phyloP scores from a whole-genome alignment of 2,888 invertebrate species.

The Eupithecia subumbrata region DNA sequence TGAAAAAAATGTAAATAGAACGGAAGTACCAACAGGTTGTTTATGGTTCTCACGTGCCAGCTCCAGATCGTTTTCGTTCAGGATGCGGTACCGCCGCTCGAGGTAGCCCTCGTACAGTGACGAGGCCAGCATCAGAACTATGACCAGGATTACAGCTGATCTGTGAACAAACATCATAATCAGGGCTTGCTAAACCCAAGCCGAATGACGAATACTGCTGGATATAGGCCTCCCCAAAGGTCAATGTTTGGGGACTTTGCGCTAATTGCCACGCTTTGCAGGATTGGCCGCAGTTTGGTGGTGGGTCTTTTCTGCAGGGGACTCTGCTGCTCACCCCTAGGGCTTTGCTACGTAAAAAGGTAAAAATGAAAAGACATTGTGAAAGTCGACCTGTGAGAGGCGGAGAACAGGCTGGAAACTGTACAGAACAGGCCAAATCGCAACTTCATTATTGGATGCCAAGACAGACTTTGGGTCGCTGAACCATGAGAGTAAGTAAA shows the following conservation, averaged over 20 bases:
- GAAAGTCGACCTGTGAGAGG: background rate
- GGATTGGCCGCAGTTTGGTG: no score
- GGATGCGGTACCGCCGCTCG: slow-evolving; percentile 71
- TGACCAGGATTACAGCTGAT: slow-evolving; percentile 74
- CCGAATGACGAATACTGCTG: background rate
- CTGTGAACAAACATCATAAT: slow-evolving; percentile 63
- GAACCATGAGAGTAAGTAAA: background rate
- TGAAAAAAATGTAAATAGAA: slow-evolving; percentile 39
- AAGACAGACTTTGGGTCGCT: background rate
- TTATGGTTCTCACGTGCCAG: slow-evolving; percentile 73
- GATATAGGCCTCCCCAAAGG: background rate
- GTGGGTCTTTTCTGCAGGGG: no score
- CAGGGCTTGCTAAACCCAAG: background rate
- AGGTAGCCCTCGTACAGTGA: slow-evolving; percentile 86
- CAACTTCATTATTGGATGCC: background rate
- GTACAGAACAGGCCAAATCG: background rate
- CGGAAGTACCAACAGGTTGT: slow-evolving; percentile 74
- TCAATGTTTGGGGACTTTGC: no score
- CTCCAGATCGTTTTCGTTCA: slow-evolving; percentile 74
- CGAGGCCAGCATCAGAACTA: slow-evolving; percentile 84
- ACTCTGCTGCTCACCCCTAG: no score
- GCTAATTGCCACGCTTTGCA: background rate
- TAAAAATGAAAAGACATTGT: background rate
- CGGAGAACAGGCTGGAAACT: background rate
- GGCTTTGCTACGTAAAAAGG: background rate